Conservation (phyloP, 2,797 vertebrate species). For the Chiloscyllium punctatum region DNA sequence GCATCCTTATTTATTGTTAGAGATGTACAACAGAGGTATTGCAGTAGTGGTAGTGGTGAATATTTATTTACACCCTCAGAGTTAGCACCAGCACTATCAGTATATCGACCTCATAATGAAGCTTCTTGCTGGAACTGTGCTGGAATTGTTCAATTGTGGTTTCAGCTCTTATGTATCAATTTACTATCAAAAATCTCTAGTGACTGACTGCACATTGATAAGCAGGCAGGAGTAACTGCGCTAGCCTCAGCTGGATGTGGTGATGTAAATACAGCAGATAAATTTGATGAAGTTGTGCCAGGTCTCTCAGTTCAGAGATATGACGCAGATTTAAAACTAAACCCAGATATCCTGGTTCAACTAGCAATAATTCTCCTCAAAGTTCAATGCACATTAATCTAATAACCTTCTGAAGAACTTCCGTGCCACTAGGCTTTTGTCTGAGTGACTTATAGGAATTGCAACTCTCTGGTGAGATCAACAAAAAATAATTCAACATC, state of each 20-base stretch:
- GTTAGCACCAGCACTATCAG: neutral
- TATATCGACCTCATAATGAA: neutral
- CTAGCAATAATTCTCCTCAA: neutral
- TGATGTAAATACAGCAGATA: neutral
- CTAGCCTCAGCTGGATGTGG: neutral
- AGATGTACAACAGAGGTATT: neutral
- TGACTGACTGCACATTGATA: neutral
- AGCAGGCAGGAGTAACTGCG: neutral
- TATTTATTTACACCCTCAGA: too few relatives aligned
- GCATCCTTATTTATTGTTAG: neutral
- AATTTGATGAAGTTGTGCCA: neutral
- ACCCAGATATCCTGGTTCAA: neutral
- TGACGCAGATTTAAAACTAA: neutral
- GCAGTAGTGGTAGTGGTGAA: too few relatives aligned
- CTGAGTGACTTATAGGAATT: neutral
- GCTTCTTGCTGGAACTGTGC: neutral
- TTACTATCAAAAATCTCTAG: neutral
- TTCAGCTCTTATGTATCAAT: neutral
- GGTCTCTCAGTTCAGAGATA: neutral
- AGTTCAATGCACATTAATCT: neutral
- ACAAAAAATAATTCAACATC: neutral
- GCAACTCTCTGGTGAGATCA: neutral
- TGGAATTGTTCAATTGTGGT: neutral
- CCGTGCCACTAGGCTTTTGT: neutral
- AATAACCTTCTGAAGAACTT: neutral